These are phyloP conservation scores for Auanema freiburgensis DNA, from an alignment of 2,888 invertebrate species.

Conservation along the genomic window DNA sequence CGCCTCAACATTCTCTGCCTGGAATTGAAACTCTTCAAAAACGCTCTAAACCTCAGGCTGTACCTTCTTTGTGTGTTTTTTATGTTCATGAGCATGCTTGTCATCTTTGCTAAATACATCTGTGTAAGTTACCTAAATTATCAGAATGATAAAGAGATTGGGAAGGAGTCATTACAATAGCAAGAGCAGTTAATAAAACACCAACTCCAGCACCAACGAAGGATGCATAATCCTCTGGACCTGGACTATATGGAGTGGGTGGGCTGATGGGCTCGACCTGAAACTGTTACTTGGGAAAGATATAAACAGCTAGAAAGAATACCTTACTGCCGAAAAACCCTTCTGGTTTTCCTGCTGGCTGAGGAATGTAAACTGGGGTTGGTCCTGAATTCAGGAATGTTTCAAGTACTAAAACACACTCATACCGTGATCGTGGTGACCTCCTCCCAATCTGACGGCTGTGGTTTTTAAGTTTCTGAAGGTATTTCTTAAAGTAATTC, in stretches of 20 bases:
- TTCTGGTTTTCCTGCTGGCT: slow-evolving; percentile 29
- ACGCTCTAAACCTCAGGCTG: background rate
- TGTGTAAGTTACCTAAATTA: slow-evolving; percentile 13
- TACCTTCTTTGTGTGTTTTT: background rate
- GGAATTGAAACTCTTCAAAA: background rate
- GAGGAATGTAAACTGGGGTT: slow-evolving; percentile 32
- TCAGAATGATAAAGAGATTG: background rate
- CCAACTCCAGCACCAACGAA: slow-evolving; percentile 38
- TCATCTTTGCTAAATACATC: slow-evolving; percentile 15
- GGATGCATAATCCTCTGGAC: slow-evolving; percentile 25
- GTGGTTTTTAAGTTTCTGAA: slow-evolving; percentile 23
- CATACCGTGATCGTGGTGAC: slow-evolving; percentile 33
- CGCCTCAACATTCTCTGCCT: slow-evolving; percentile 3
- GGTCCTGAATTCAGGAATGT: slow-evolving; percentile 24
- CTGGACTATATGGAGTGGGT: slow-evolving; percentile 30
- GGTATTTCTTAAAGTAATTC: slow-evolving; percentile 5
- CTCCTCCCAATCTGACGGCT: slow-evolving; percentile 26
- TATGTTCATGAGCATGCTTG: slow-evolving; percentile 12
- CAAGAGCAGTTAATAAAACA: slow-evolving; percentile 35
- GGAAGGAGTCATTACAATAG: slow-evolving; percentile 28
- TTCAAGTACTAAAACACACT: background rate
- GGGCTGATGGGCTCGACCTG: slow-evolving; percentile 12
- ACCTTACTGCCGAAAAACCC: slow-evolving; percentile 3
- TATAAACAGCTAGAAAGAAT: background rate
- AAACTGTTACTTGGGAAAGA: background rate